Base-by-base conservation (phyloP, 2,888 invertebrate species). In the Proisotoma minuta region DNA sequence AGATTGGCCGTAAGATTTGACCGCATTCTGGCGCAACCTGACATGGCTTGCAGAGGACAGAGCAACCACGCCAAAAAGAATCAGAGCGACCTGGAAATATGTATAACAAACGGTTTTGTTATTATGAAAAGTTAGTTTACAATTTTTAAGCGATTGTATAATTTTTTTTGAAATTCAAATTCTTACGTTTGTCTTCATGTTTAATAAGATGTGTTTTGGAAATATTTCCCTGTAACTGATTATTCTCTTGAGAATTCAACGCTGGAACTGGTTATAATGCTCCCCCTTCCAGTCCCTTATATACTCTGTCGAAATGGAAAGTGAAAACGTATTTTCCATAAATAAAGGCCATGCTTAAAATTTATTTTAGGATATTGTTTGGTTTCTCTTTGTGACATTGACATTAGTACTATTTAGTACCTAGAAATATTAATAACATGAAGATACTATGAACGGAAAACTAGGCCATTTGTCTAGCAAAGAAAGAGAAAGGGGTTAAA, bases 51-150 rank as follows among this genome's bases (percentile, higher is more conserved):
- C 60, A 8, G 43, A 22, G 40, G 60, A 48, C 18, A 65, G 23
- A 57, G 60, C 63, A 1, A 60, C 62, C 15, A 60, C n/a, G 28
- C 62, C 64, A 47, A 67, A 18, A 24, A 68, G 48, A 47, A 53
- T 5, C 40, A 60, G 22, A 8, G 54, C 50, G 18, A 61, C 50
- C 65, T 65, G 43, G 15, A 18, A 47, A 47, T 27, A 20, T 10
- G 47, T 10, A 47, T 26, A 24, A 24, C 20, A 34, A 58, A 34
- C 3, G 49, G 15, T 20, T 47, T 29, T 29, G 29, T 48, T 8
- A 24, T 23, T 34, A 34, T 34, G 8, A 10, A 10, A 34, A 34
- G 8, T 34, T 34, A 34, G 34, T 15, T 34, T 34, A 34, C 34
- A 34, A 34, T 10, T 34, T 34, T 10, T 34, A 34, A 34, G 8